phyloP scores from a whole-genome alignment of 1,140 invertebrate species.

The Caenorhabditis briggsae region DNA sequence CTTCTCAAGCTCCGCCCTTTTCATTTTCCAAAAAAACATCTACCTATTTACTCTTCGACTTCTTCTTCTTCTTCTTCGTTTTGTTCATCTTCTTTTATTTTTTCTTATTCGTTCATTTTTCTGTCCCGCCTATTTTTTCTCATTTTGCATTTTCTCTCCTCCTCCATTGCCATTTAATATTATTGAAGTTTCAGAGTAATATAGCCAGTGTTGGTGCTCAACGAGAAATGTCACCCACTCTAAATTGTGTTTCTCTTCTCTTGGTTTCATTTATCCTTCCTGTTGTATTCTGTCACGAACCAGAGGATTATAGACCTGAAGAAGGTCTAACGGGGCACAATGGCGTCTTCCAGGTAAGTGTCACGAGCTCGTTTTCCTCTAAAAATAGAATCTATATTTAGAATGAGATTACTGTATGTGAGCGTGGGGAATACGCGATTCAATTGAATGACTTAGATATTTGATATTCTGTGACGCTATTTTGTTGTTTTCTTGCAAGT shows the following conservation, averaged over 20 bases:
- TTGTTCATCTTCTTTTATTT: neutral
- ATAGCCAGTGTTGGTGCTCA: neutral
- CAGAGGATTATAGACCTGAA: conserved; percentile 38
- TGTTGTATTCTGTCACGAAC: neutral
- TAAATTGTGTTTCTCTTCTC: conserved; percentile 6
- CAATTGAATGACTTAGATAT: too few species aligned
- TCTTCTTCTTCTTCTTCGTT: conserved; percentile 15
- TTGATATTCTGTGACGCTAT: too few species aligned
- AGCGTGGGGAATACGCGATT: neutral
- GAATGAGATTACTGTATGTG: neutral
- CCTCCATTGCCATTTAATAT: neutral
- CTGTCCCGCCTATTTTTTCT: neutral
- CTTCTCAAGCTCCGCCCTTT: neutral
- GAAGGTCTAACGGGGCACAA: conserved; percentile 46
- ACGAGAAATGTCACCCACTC: neutral
- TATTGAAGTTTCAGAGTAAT: neutral
- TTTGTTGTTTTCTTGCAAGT: too few species aligned
- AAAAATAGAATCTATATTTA: neutral
- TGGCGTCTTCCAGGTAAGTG: conserved; percentile 46
- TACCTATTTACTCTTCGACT: conserved; percentile 11
- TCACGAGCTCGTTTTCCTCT: neutral
- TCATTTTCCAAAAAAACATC: neutral
- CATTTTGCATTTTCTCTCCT: neutral
- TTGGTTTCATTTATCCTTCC: conserved; percentile 1
- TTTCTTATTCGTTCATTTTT: neutral